Conservation (phyloP, 2,113 vertebrate species). For the Aphyosemion australe region DNA sequence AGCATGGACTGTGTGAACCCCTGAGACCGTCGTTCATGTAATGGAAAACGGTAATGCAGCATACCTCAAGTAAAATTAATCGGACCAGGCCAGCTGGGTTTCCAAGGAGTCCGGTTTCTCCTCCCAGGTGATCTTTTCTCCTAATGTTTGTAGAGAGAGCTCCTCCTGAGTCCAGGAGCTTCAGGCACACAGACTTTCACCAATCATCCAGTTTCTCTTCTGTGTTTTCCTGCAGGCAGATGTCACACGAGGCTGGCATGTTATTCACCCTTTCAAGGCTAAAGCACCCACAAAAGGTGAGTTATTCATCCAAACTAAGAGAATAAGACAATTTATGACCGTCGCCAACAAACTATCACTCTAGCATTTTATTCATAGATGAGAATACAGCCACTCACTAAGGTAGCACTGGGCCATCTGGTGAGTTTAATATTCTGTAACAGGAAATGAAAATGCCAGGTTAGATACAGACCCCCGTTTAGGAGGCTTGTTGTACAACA, state of each 20-base stretch:
- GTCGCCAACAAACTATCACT: conserved; percentile 21
- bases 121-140: conserved; percentile 16
- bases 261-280: conserved; percentile 39
- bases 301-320: conserved; percentile 19
- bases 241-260: conserved; percentile 31
- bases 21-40: conserved; percentile 33
- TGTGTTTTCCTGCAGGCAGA: conserved; percentile 24
- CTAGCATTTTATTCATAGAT: conserved; percentile 8
- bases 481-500: too few relatives aligned
- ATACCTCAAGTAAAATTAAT: conserved; percentile 39
- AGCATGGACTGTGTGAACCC: conserved; percentile 35
- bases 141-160: conserved; percentile 41
- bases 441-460: too few relatives aligned
- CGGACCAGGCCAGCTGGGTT: conserved; percentile 16
- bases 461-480: too few relatives aligned
- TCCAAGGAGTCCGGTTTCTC: conserved; percentile 24
- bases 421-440: not conserved
- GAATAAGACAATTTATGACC: conserved; percentile 16
- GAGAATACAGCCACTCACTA: conserved; percentile 2
- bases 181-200: conserved; percentile 33
- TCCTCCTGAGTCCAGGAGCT: conserved; percentile 33
- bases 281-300: conserved; percentile 10
- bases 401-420: conserved; percentile 9
- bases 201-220: conserved; percentile 39
- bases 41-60: conserved; percentile 27